Conservation (phyloP, 2,113 vertebrate species). For the Odontesthes bonariensis region DNA sequence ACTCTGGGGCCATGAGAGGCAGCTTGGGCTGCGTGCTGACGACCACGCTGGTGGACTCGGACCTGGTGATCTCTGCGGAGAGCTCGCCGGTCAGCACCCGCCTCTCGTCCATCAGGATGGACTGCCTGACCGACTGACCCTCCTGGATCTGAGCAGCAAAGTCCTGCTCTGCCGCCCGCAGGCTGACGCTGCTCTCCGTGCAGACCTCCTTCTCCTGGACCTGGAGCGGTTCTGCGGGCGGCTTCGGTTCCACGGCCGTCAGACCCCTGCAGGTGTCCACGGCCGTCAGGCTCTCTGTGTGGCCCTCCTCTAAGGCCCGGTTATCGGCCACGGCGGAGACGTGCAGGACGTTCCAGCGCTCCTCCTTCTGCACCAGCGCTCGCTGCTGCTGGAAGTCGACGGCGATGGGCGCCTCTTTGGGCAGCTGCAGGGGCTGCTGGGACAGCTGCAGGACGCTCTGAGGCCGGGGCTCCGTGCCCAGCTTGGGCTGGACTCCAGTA, state of each 20-base stretch:
- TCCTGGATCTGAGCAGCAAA: constrained; percentile 86
- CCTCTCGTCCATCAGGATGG: constrained; percentile 86
- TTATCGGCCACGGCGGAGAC: constrained; percentile 79
- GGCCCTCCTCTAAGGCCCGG: constrained; percentile 78
- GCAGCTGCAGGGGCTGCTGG: constrained; percentile 77
- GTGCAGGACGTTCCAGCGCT: constrained; percentile 80
- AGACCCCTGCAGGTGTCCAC: constrained; percentile 73
- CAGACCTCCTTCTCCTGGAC: constrained; percentile 78
- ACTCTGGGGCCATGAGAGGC: constrained; percentile 72
- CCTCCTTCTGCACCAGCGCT: constrained; percentile 84
- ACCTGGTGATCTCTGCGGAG: constrained; percentile 65
- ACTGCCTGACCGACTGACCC: constrained; percentile 86
- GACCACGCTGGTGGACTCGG: constrained; percentile 62
- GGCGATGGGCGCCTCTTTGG: constrained; percentile 82
- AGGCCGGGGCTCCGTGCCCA: constrained; percentile 74
- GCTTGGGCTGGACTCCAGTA: constrained; percentile 67
- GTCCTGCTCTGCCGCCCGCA: constrained; percentile 84
- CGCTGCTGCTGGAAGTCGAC: constrained; percentile 78
- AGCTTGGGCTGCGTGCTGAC: constrained; percentile 76
- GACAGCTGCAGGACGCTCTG: constrained; percentile 78
- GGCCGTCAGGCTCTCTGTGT: constrained; percentile 72
- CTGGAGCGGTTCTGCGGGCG: constrained; percentile 79
- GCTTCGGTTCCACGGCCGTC: constrained; percentile 77
- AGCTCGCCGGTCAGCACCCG: constrained; percentile 82
- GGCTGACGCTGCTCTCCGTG: constrained; percentile 80